Conservation (phyloP, 2,797 vertebrate species). For the Crocidura indochinensis region DNA sequence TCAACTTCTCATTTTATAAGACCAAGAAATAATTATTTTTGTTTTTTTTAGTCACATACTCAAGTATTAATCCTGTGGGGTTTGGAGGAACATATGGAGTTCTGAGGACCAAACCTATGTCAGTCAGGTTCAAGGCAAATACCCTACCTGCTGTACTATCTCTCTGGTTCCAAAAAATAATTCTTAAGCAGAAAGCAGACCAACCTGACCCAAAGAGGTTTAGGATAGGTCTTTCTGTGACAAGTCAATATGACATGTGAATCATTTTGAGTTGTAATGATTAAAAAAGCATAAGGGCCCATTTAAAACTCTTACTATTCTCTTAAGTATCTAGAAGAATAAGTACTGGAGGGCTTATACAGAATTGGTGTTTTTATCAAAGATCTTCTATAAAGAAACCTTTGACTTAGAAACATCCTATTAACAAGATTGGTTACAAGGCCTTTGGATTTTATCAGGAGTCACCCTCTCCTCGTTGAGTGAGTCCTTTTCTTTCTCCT, state of each 20-base stretch:
- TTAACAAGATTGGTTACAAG: background rate
- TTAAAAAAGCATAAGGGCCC: background rate
- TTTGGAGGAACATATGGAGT: no score
- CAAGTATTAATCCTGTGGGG: no score
- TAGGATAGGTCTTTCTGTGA: no score
- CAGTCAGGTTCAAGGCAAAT: no score
- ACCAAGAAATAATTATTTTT: constrained; percentile 46
- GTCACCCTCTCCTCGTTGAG: background rate
- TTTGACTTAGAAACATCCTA: background rate
- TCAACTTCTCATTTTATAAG: constrained; percentile 14
- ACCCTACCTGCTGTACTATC: no score
- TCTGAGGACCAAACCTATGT: no score
- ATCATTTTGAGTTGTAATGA: background rate
- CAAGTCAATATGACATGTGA: background rate
- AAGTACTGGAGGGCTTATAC: background rate
- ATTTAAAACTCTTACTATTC: background rate
- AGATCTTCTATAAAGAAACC: background rate
- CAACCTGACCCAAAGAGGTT: background rate
- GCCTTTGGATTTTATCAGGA: background rate
- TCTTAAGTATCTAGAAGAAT: background rate
- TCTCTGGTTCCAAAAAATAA: background rate
- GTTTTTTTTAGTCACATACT: no score
- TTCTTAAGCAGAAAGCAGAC: constrained; percentile 34
- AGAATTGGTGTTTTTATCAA: background rate
- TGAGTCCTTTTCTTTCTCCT: background rate